These are phyloP conservation scores for Solen grandis DNA, from an alignment of 1,140 invertebrate species.

Conservation along the genomic window DNA sequence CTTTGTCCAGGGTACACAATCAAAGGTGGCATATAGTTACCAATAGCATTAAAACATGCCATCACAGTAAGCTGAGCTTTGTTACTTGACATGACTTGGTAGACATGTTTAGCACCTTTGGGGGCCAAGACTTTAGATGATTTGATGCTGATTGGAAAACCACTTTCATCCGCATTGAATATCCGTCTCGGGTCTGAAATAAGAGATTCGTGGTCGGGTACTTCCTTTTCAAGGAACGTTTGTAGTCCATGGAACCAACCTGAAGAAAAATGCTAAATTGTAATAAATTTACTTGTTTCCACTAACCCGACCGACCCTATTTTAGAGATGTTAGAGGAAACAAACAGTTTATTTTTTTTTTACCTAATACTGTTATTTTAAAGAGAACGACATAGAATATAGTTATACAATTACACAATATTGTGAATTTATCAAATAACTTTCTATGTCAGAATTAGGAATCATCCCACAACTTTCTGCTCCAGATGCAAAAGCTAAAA, in stretches of 20 bases:
- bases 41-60: slow-evolving; percentile 12
- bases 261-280: too few species aligned
- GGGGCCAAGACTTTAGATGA: slow-evolving; percentile 11
- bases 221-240: slow-evolving; percentile 12
- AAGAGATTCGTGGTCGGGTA: not conserved
- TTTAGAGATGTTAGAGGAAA: too few species aligned
- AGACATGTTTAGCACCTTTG: slow-evolving; percentile 16
- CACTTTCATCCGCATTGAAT: slow-evolving; percentile 18
- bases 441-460: too few species aligned
- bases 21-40: slow-evolving; percentile 2
- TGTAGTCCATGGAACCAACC: slow-evolving; percentile 7
- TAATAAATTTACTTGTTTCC: too few species aligned
- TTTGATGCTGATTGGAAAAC: slow-evolving; percentile 12
- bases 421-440: too few species aligned
- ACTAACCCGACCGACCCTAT: too few species aligned
- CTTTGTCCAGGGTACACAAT: slow-evolving; percentile 24
- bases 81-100: slow-evolving; percentile 13
- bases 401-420: too few species aligned
- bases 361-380: too few species aligned
- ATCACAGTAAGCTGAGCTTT: slow-evolving; percentile 17
- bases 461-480: too few species aligned
- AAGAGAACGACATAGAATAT: too few species aligned
- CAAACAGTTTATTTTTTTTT: too few species aligned
- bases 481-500: too few species aligned
- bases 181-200: slow-evolving; percentile 14